Conservation (phyloP, 23 tunicate genomes). For the Botrylloides violaceus region DNA sequence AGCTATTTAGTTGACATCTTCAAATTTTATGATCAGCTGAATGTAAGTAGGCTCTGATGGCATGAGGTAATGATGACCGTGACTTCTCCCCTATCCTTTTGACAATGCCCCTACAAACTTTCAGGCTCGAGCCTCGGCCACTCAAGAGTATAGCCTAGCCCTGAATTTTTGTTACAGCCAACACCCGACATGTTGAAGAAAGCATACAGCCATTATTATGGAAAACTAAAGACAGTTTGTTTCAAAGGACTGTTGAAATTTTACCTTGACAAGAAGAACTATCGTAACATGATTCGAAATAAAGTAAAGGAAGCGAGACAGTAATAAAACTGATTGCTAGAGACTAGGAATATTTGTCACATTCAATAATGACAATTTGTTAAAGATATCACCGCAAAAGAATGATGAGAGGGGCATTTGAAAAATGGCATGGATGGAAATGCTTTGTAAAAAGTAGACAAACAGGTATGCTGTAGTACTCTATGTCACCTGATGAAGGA, state of each 20-base stretch:
- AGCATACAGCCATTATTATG: constrained; percentile 60
- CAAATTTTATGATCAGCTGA: constrained; percentile 47
- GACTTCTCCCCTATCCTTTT: too few relatives aligned
- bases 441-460: constrained; percentile 58
- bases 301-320: constrained; percentile 68
- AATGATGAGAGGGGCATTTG: constrained; percentile 38
- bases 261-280: constrained; percentile 49
- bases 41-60: constrained; percentile 28
- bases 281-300: constrained; percentile 33
- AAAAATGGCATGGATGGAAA: constrained; percentile 73
- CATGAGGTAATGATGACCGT: too few relatives aligned
- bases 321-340: constrained; percentile 19
- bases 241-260: constrained; percentile 61
- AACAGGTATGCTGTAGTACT: constrained; percentile 42
- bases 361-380: background rate
- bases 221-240: constrained; percentile 36
- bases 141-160: too few relatives aligned
- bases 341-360: background rate
- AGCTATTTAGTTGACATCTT: constrained; percentile 83
- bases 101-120: too few relatives aligned
- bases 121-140: too few relatives aligned
- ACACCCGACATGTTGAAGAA: constrained; percentile 59
- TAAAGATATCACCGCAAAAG: constrained; percentile 58
- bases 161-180: constrained; percentile 44
- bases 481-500: too few relatives aligned